Conservation (phyloP, 2,113 vertebrate species). For the Sinocyclocheilus anshuiensis region DNA sequence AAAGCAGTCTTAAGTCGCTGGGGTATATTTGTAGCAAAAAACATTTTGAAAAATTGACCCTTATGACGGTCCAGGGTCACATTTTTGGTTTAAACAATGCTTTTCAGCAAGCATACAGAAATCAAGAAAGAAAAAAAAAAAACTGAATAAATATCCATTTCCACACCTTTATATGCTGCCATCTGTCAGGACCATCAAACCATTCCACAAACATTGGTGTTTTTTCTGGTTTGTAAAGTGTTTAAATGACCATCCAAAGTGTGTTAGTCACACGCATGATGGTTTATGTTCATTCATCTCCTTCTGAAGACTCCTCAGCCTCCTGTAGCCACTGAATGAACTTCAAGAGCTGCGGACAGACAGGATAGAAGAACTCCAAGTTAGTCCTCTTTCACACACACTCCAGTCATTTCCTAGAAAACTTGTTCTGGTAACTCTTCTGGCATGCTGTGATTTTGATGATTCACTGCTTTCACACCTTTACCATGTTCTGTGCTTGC, state of each 20-base stretch:
- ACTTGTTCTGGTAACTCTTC: neutral
- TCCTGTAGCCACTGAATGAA: slow-evolving; percentile 97
- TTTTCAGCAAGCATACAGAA: too few species aligned
- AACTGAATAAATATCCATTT: neutral
- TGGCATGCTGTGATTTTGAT: neutral
- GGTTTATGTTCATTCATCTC: slow-evolving; percentile 69
- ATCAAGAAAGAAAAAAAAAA: neutral
- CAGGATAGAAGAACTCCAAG: neutral
- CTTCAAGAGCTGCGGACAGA: slow-evolving; percentile 85
- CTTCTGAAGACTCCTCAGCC: slow-evolving; percentile 93
- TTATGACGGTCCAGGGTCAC: too few species aligned
- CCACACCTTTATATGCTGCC: neutral
- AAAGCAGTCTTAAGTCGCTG: too few species aligned
- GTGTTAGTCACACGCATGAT: neutral
- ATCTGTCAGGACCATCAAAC: neutral
- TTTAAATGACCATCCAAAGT: neutral
- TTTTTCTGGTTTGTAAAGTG: slow-evolving; percentile 6
- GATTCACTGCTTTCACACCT: neutral
- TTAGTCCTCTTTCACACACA: neutral
- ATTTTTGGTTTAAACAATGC: neutral
- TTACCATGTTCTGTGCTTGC: neutral
- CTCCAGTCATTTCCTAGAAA: neutral
- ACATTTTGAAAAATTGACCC: too few species aligned
- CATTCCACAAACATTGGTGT: neutral
- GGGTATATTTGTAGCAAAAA: too few species aligned